Conservation (phyloP, 2,797 vertebrate genomes). For the Botia kubotai region DNA sequence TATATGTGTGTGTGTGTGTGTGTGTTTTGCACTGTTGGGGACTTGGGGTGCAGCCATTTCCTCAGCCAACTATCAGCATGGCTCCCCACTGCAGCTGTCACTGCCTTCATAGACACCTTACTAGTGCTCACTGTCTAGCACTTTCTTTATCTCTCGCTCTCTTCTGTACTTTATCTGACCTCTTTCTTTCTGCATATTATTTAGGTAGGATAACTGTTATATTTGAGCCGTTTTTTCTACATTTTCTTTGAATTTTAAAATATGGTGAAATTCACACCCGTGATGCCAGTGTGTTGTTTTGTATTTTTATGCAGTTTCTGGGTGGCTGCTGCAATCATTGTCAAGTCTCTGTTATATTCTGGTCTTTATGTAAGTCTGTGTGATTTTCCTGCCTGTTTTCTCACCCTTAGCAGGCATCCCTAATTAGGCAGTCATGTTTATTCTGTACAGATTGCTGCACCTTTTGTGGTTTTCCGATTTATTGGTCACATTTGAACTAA, state of each 20-base stretch:
- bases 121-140: not conserved
- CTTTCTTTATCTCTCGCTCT: not conserved
- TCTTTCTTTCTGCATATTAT: constrained; percentile 2
- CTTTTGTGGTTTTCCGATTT: not conserved
- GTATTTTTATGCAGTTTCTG: not conserved
- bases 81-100: constrained; percentile 54
- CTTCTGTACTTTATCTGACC: not conserved
- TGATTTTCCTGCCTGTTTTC: not conserved
- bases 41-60: constrained; percentile 49
- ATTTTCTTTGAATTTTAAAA: not conserved
- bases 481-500: not conserved
- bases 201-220: not conserved
- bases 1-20: constrained; percentile 36
- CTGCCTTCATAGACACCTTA: constrained; percentile 46
- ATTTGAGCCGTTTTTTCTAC: not conserved
- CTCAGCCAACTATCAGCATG: constrained; percentile 61
- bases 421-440: not conserved
- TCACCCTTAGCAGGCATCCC: not conserved
- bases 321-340: not conserved
- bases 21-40: constrained; percentile 29
- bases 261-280: not conserved
- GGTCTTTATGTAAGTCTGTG: not conserved
- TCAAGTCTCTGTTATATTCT: not conserved
- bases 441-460: not conserved
- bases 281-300: not conserved